Evolutionary conservation across 2,888 invertebrate genomes (phyloP), one percentile per base, ranked within the genome.

Genomic region (Noctuana brunneofusca): DNA sequence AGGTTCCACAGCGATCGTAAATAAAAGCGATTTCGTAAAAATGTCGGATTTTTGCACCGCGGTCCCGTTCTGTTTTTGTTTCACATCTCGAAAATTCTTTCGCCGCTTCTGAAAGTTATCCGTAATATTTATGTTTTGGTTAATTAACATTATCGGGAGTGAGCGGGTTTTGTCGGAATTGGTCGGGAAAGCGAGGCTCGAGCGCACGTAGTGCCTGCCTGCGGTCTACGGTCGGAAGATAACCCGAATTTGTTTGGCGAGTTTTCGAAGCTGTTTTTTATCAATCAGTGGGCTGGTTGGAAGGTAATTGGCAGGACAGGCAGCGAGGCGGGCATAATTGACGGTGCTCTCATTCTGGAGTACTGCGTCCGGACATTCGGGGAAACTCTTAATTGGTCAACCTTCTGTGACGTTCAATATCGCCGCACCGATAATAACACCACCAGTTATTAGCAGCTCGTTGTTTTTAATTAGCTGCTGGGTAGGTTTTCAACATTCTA

Each of bases 381-480:
- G 87, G 89, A 90, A 91, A 89, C 80, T 88, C 81, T 89, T 91
- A 90, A 91, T 90, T 91, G 89, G 89, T 86, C 78, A 83, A 86
- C 84, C 86, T 86, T 89, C 89, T 89, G 88, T 87, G 84, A 86
- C 83, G 82, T 83, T 74, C 82, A 84, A 84, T 88, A 87, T 85
- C 77, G 83, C 89, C 89, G 89, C 87, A 81, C 79, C 79, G 83
- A 87, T 89, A 88, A 86, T 89, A 87, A 87, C 83, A 81, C 74
- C 73, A 72, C 75, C 83, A 83, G 87, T 88, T 87, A 87, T 89
- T 88, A 85, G 83, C 85, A 85, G 85, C 81, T 87, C 82, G 79
- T 86, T 86, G 77, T 71, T 81, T 85, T 87, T 86, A 86, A 88
- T 89, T 85, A 84, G 75, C 78, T 81, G 79, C 77, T 77, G 75